Evolutionary conservation across 2,113 vertebrate species (phyloP).

Genomic region (Podilymbus podiceps): DNA sequence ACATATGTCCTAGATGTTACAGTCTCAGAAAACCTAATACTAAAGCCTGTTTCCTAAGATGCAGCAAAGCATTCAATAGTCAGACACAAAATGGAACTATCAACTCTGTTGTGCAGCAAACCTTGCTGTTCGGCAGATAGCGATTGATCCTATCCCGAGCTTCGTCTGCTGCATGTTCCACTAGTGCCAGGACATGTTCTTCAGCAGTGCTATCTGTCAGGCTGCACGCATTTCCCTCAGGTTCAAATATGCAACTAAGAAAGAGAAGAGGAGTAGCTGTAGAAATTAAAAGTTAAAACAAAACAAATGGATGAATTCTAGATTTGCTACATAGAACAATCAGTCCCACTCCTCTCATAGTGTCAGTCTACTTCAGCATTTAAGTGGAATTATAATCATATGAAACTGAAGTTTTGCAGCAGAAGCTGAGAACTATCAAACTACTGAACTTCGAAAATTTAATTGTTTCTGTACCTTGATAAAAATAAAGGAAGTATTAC

Average conservation of each 20-base stretch:
- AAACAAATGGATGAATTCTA: not conserved
- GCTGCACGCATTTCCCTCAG: slow-evolving; percentile 95
- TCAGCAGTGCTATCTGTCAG: slow-evolving; percentile 95
- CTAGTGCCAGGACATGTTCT: slow-evolving; percentile 93
- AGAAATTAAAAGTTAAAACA: not conserved
- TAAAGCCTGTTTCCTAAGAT: not conserved
- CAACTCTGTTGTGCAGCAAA: slow-evolving; percentile 32
- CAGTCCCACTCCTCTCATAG: not conserved
- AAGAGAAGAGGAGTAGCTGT: slow-evolving; percentile 18
- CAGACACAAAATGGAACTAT: not conserved
- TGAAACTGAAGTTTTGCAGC: not conserved
- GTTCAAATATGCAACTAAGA: slow-evolving; percentile 90
- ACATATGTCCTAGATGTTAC: not conserved
- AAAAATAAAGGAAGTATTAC: not conserved
- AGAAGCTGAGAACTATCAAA: not conserved
- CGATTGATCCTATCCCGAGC: slow-evolving; percentile 92
- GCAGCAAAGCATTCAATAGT: not conserved
- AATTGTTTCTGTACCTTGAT: not conserved
- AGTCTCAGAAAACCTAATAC: not conserved
- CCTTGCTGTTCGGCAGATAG: slow-evolving; percentile 92
- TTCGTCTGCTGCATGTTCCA: slow-evolving; percentile 95
- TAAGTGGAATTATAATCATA: not conserved
- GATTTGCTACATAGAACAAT: not conserved
- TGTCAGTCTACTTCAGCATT: not conserved
- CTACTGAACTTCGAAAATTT: not conserved